phyloP scores from a whole-genome alignment of 1,140 invertebrate genomes.

The Zaprionus africanus region DNA sequence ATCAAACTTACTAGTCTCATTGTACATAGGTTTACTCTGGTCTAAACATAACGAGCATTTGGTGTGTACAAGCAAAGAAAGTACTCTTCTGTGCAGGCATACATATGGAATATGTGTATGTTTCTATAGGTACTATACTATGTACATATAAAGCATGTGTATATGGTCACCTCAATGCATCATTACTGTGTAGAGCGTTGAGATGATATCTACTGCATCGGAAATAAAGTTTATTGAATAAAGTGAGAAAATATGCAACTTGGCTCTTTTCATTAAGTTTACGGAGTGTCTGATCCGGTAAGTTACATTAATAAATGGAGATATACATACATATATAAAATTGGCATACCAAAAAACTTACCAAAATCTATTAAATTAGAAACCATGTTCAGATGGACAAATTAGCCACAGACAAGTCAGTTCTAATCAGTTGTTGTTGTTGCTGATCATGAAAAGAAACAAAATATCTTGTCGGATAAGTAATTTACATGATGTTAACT shows the following conservation, averaged over 20 bases:
- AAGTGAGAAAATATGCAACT: conserved; percentile 33
- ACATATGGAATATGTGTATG: conserved; percentile 16
- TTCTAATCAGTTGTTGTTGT: conserved; percentile 2
- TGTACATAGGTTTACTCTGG: conserved; percentile 63
- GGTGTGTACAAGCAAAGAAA: conserved; percentile 69
- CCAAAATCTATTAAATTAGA: background rate
- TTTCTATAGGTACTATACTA: background rate
- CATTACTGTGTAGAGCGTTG: conserved; percentile 26
- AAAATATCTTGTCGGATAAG: background rate
- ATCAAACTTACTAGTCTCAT: conserved; percentile 47
- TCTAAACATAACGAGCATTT: conserved; percentile 68
- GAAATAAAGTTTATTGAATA: conserved; percentile 65
- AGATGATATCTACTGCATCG: conserved; percentile 28
- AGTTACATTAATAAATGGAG: background rate
- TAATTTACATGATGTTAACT: background rate
- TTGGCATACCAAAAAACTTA: background rate
- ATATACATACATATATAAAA: too few species aligned
- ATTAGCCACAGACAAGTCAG: background rate
- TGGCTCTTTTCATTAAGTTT: background rate
- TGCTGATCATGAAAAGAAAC: background rate
- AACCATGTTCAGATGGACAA: background rate
- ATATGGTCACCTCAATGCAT: conserved; percentile 36
- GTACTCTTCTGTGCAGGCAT: conserved; percentile 21
- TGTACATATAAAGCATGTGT: conserved; percentile 27
- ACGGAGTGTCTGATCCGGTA: background rate